Conservation (phyloP, 2,113 vertebrate species). For the Argyrosomus japonicus region DNA sequence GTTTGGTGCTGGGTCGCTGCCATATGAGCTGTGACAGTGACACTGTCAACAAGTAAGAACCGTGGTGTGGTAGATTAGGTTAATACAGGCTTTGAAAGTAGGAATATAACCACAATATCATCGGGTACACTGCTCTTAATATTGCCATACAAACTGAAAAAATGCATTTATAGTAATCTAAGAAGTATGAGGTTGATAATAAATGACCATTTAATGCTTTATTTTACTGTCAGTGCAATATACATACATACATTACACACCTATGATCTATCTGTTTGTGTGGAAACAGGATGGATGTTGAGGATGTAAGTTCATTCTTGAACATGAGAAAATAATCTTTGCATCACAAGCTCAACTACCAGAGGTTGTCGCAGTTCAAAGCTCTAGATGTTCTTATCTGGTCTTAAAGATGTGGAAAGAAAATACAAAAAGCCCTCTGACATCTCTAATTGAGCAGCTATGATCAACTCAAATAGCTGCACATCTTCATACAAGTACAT, state of each 20-base stretch:
- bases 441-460: not conserved
- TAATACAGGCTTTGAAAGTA: constrained; percentile 6
- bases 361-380: not conserved
- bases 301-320: not conserved
- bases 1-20: constrained; percentile 8
- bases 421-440: not conserved
- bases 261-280: not conserved
- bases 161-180: not conserved
- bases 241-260: not conserved
- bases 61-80: not conserved
- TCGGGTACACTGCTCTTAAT: not conserved
- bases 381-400: not conserved
- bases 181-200: not conserved
- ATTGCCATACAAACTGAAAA: not conserved
- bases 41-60: not conserved
- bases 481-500: not conserved
- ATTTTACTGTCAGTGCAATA: not conserved
- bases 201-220: not conserved
- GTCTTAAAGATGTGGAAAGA: not conserved
- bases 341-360: not conserved
- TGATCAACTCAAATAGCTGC: constrained; percentile 5
- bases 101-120: not conserved
- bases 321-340: not conserved
- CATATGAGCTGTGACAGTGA: constrained; percentile 7
- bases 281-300: not conserved